phyloP scores from a whole-genome alignment of 1,140 invertebrate genomes.

The Lepidurus couesii region DNA sequence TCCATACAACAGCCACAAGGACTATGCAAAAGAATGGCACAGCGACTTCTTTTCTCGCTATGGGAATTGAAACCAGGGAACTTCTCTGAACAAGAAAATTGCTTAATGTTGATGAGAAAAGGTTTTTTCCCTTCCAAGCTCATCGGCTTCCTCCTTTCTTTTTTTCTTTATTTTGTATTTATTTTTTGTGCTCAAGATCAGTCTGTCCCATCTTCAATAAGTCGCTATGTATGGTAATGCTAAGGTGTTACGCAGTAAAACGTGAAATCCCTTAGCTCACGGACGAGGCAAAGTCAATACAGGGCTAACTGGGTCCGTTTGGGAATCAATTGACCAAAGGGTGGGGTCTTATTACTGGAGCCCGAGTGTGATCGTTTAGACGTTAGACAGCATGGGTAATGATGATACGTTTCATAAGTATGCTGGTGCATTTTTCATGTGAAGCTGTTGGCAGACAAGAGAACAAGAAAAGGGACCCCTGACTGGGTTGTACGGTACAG shows the following conservation, averaged over 20 bases:
- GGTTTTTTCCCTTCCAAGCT: no score
- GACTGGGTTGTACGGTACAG: background rate
- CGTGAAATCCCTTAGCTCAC: no score
- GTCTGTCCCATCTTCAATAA: background rate
- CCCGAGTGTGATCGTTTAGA: background rate
- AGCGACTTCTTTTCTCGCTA: background rate
- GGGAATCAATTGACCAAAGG: background rate
- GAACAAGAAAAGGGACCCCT: background rate
- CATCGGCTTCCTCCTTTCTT: no score
- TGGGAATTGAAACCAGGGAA: background rate
- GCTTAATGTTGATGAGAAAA: background rate
- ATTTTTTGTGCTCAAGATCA: background rate
- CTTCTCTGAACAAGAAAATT: constrained; percentile 4
- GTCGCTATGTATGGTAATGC: background rate
- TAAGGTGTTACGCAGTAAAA: no score
- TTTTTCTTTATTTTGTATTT: no score
- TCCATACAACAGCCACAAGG: background rate
- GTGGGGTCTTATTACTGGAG: background rate
- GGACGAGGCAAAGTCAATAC: background rate
- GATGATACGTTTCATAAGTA: background rate
- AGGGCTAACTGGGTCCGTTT: background rate
- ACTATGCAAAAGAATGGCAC: constrained; percentile 10
- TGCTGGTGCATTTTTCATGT: background rate
- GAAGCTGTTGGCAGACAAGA: background rate
- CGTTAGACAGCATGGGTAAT: background rate